Evolutionary conservation across 2,888 invertebrate species (phyloP).

Genomic region (Platycnemis pennipes): DNA sequence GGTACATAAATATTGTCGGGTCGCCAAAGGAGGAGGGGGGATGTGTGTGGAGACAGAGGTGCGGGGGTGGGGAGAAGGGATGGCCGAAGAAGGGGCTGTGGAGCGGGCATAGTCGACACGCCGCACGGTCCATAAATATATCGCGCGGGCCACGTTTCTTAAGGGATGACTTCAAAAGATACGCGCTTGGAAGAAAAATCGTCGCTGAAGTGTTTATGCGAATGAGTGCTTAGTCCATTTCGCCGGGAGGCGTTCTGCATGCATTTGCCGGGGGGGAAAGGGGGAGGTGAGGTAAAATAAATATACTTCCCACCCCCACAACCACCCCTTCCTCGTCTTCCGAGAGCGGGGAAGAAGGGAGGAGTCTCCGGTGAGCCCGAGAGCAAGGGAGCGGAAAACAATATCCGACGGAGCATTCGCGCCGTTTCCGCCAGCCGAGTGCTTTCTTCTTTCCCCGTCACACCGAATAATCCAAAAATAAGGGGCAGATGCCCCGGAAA

Average conservation of each 20-base stretch:
- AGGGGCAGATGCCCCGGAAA: not conserved
- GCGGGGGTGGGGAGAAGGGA: not conserved
- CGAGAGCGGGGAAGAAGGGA: not conserved
- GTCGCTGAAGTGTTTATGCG: conserved; percentile 4
- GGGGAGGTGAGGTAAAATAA: not conserved
- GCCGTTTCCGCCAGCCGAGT: not conserved
- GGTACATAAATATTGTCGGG: conserved; percentile 26
- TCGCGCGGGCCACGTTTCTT: not conserved
- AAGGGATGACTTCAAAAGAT: conserved; percentile 28
- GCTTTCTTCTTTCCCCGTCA: not conserved
- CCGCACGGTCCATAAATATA: not conserved
- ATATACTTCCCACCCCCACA: not conserved
- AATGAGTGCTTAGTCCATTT: conserved; percentile 1
- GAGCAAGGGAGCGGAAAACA: not conserved
- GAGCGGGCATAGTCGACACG: not conserved
- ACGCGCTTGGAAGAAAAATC: not conserved
- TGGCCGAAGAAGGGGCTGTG: not conserved
- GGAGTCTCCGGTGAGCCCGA: not conserved
- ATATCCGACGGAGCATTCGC: not conserved
- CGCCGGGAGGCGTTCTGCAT: not conserved
- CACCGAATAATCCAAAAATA: not conserved
- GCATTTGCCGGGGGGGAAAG: not conserved
- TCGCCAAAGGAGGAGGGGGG: not conserved
- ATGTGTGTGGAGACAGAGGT: not conserved
- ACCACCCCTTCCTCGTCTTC: no score